Base-by-base conservation (phyloP, 1,140 invertebrate species). In the Hermetia illucens region DNA sequence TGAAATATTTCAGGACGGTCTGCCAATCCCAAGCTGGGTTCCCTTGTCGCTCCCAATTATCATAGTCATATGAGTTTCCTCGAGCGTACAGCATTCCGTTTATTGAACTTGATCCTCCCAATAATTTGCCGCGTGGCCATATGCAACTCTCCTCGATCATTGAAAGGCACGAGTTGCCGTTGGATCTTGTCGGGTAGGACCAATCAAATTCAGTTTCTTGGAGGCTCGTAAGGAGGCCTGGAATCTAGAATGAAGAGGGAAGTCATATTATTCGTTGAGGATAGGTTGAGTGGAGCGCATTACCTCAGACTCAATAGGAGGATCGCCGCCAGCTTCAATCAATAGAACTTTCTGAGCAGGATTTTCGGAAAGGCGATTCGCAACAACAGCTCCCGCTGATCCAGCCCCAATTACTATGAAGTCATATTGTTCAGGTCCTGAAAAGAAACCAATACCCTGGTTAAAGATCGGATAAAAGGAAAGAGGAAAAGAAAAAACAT, bases 371-470 rank as follows among this genome's bases (percentile, higher is more conserved):
- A 83, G 53, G 19, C 78, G 63, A 55, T 79, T 91, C 0, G 89
- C 89, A 15, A 94, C 63, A 10, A 93, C 88, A 12, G 83, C 73
- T 21, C 77, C 90, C 48, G 88, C 86, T 0, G 89, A 92, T 15
- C 91, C 91, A 3, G 75, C 83, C 1, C 91, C 91, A 2, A 94
- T 62, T 8, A 69, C 48, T 27, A 69, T 60, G 30, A 67, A 69
- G 35, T 68, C 66, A 38, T 55, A 68, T 24, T 37, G n/a, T n/a
- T 27, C 13, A 5, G 27, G 24, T 9, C 24, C 24, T 27, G 24
- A 13, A 27, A 27, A 9, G 8, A 8, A 33, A 33, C n/a, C n/a
- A n/a, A n/a, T n/a, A n/a, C n/a, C n/a, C n/a, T n/a, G n/a, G n/a
- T n/a, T n/a, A n/a, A n/a, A n/a, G n/a, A n/a, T n/a, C n/a, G n/a